phyloP scores from a whole-genome alignment of 2,113 vertebrate genomes.

The Anguilla rostrata region DNA sequence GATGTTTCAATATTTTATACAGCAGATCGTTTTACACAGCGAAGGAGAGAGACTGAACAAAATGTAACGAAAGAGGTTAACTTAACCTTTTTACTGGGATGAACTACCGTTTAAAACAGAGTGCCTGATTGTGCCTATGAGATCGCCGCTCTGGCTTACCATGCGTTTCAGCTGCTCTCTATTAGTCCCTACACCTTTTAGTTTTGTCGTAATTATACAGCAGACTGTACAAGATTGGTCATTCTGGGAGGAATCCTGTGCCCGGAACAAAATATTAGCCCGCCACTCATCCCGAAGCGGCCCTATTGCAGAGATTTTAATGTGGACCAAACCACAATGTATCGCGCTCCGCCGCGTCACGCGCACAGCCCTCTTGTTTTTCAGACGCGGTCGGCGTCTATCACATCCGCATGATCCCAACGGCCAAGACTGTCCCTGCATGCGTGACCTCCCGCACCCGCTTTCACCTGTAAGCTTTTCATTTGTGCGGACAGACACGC shows the following conservation, averaged over 20 bases:
- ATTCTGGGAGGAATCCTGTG: background rate
- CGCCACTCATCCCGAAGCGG: background rate
- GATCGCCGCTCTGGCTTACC: too few relatives aligned
- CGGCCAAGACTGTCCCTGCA: constrained; percentile 49
- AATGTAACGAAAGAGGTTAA: too few relatives aligned
- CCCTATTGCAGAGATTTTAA: background rate
- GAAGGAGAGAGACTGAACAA: too few relatives aligned
- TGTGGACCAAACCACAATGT: constrained; percentile 26
- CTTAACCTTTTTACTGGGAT: too few relatives aligned
- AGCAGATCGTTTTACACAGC: too few relatives aligned
- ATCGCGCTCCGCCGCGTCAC: constrained; percentile 35
- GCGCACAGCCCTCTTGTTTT: constrained; percentile 10
- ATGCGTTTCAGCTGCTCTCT: background rate
- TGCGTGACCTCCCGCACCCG: constrained; percentile 55
- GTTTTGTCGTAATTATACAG: background rate
- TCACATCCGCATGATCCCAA: constrained; percentile 41
- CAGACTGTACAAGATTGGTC: background rate
- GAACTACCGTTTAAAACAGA: too few relatives aligned
- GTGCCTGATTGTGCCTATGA: too few relatives aligned
- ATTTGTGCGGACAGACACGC: constrained; percentile 46
- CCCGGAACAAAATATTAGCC: background rate
- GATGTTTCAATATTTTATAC: too few relatives aligned
- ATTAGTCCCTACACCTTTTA: background rate
- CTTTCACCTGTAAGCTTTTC: constrained; percentile 63
- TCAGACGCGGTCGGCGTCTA: constrained; percentile 44